These are phyloP conservation scores for Galago senegalensis DNA, from an alignment of 2,797 vertebrate species.

Conservation along the genomic window DNA sequence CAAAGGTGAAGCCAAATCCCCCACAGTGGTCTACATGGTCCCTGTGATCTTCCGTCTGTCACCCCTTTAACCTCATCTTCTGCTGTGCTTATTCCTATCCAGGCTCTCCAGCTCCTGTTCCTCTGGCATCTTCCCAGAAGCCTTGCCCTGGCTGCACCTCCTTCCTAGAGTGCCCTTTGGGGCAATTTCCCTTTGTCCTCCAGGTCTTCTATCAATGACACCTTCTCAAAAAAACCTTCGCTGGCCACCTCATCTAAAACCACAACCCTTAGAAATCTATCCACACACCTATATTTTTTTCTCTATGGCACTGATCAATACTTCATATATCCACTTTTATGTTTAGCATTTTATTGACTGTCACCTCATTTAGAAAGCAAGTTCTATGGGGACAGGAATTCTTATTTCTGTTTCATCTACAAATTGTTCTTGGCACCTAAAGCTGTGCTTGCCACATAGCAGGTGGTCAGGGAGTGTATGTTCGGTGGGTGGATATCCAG, in stretches of 20 bases:
- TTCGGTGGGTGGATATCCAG: neutral
- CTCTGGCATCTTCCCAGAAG: neutral
- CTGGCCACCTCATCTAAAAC: neutral
- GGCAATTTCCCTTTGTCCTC: neutral
- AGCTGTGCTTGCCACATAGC: neutral
- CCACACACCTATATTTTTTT: neutral
- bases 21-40: rapidly evolving
- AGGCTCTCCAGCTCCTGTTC: neutral
- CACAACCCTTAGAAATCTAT: neutral
- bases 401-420: neutral
- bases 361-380: neutral
- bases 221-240: neutral
- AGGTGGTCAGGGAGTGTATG: neutral
- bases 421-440: neutral
- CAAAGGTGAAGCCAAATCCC: neutral
- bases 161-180: neutral
- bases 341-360: neutral
- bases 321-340: neutral
- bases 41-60: rapidly evolving
- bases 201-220: neutral
- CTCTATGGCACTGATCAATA: neutral
- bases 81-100: neutral
- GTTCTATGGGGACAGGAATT: neutral
- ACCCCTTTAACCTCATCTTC: too few relatives aligned
- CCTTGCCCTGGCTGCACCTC: neutral